phyloP scores from a whole-genome alignment of 2,797 vertebrate genomes.

The Phoeniculus purpureus region DNA sequence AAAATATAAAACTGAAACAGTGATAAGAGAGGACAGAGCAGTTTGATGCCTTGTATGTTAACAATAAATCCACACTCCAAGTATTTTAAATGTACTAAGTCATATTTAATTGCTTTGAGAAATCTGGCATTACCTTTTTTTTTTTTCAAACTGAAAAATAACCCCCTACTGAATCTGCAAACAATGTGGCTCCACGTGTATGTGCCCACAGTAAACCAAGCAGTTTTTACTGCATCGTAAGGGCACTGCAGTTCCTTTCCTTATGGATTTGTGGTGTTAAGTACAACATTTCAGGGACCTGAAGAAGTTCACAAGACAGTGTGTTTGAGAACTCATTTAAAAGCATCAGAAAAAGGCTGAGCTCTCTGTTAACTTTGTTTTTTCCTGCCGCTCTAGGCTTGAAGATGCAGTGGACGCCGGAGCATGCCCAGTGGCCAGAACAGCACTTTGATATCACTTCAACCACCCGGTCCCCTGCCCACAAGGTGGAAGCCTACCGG shows the following conservation, averaged over 20 bases:
- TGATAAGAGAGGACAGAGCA: conserved; percentile 70
- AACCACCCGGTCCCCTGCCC: conserved; percentile 96
- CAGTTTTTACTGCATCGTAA: not conserved
- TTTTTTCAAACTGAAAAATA: not conserved
- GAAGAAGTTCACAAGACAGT: not conserved
- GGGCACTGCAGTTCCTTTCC: conserved; percentile 9
- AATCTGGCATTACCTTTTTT: not conserved
- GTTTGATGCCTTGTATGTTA: conserved; percentile 49
- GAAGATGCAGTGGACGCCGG: conserved; percentile 99
- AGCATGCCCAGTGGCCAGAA: conserved; percentile 99
- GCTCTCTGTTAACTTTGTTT: conserved; percentile 42
- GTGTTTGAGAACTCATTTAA: not conserved
- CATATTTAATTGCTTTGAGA: conserved; percentile 43
- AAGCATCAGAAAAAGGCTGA: not conserved
- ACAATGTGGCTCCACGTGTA: not conserved
- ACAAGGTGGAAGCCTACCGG: conserved; percentile 97
- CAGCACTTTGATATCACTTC: conserved; percentile 99
- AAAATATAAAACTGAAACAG: conserved; percentile 80
- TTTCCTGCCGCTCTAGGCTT: conserved; percentile 84
- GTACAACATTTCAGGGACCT: not conserved
- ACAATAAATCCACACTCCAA: not conserved
- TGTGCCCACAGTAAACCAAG: not conserved
- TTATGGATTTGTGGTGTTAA: conserved; percentile 16
- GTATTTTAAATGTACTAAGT: conserved; percentile 50
- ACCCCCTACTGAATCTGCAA: not conserved